Conservation (phyloP, 2,113 vertebrate species). For the Hepsetus odoe region DNA sequence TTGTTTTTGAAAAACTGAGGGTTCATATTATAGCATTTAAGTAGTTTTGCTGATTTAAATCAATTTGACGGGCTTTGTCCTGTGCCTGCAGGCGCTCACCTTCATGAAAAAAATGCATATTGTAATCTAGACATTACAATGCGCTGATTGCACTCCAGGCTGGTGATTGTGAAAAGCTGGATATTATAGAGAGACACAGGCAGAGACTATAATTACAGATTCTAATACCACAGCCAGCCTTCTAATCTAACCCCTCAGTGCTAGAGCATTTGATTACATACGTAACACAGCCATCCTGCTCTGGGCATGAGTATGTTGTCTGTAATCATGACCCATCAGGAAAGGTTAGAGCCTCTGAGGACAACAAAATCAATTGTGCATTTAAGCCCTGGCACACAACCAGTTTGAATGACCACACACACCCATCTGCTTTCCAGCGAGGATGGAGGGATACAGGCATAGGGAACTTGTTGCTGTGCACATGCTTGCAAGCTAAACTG, state of each 20-base stretch:
- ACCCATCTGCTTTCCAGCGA: neutral
- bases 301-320: neutral
- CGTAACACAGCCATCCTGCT: neutral
- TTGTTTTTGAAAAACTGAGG: too few relatives aligned
- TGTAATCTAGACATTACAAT: neutral
- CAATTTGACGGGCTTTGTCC: neutral
- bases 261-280: neutral
- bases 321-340: constrained; percentile 1
- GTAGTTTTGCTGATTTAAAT: too few relatives aligned
- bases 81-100: neutral
- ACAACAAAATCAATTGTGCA: neutral
- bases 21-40: too few relatives aligned
- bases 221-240: neutral
- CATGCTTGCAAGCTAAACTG: too few relatives aligned
- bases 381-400: constrained; percentile 8
- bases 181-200: neutral
- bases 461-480: neutral
- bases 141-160: neutral
- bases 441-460: neutral
- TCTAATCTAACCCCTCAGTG: constrained; percentile 9
- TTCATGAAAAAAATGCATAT: neutral
- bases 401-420: neutral
- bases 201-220: neutral
- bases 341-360: neutral
- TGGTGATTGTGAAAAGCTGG: neutral